phyloP scores from a whole-genome alignment of 2,797 vertebrate species.

The Todus mexicanus region DNA sequence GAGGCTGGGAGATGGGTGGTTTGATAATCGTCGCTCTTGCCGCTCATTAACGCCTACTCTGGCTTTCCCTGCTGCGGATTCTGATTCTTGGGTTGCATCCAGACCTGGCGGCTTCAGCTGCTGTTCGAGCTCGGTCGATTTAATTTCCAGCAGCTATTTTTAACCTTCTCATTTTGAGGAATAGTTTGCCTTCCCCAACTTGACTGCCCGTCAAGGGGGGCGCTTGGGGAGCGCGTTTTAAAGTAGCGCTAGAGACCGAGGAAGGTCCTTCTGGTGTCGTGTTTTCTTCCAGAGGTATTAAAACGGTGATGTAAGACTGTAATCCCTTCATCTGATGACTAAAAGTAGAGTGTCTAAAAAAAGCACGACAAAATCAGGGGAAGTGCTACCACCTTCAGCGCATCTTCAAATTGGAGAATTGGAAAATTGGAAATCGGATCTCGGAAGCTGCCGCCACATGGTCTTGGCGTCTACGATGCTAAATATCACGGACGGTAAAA shows the following conservation, averaged over 20 bases:
- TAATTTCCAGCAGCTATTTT: neutral
- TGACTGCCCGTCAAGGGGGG: neutral
- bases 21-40: neutral
- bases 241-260: neutral
- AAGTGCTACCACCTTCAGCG: neutral
- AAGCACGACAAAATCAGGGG: neutral
- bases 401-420: neutral
- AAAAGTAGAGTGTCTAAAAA: constrained; percentile 2
- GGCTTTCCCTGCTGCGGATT: neutral
- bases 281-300: neutral
- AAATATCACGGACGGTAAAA: neutral
- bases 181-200: neutral
- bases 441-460: neutral
- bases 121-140: neutral
- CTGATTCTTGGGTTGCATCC: neutral
- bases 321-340: constrained; percentile 12
- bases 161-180: neutral
- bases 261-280: neutral
- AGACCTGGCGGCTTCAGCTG: neutral
- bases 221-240: neutral
- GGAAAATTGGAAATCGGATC: neutral
- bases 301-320: neutral
- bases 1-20: neutral
- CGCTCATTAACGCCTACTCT: neutral
- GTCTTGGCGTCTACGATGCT: neutral